Percentiles rank a stretch among this genome's conserved stretches.
These are phyloP conservation scores for Paralichthys olivaceus DNA, from an alignment of 2,113 vertebrate species.

Conservation along the genomic window DNA sequence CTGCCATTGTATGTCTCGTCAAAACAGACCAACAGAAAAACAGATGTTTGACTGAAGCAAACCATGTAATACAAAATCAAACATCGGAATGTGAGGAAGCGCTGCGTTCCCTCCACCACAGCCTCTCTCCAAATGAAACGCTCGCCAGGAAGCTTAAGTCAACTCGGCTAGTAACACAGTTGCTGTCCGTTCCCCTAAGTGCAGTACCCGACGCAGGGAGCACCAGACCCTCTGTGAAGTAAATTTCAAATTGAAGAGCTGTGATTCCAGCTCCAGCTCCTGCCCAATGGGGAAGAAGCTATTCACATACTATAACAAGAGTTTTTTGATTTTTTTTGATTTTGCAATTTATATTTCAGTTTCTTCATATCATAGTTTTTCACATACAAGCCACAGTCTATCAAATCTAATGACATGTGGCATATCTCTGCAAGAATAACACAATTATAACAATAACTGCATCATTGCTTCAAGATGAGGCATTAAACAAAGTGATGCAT, in stretches of 20 bases:
- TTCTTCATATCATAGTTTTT: not conserved
- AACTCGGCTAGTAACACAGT: constrained; percentile 62
- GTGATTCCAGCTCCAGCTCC: constrained; percentile 40
- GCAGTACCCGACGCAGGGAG: constrained; percentile 1
- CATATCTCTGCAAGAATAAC: constrained; percentile 39
- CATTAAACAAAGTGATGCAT: constrained; percentile 51
- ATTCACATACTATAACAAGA: constrained; percentile 8
- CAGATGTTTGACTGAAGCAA: constrained; percentile 63
- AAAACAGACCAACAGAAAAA: constrained; percentile 37
- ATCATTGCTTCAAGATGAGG: constrained; percentile 43
- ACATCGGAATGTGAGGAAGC: constrained; percentile 41
- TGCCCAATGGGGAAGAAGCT: constrained; percentile 30
- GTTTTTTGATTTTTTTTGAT: too few relatives aligned
- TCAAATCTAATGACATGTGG: constrained; percentile 21
- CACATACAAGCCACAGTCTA: constrained; percentile 19
- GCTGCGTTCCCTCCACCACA: constrained; percentile 33
- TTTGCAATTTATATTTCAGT: constrained; percentile 9
- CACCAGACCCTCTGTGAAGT: constrained; percentile 42
- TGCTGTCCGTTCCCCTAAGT: constrained; percentile 46
- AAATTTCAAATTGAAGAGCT: constrained; percentile 53
- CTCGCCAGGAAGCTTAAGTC: constrained; percentile 60
- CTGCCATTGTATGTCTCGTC: not conserved
- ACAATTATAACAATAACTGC: constrained; percentile 59
- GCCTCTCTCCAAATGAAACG: constrained; percentile 44
- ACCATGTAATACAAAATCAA: constrained; percentile 56